Evolutionary conservation across 2,113 vertebrate species (phyloP).

Genomic region (Malurus cyaneus): DNA sequence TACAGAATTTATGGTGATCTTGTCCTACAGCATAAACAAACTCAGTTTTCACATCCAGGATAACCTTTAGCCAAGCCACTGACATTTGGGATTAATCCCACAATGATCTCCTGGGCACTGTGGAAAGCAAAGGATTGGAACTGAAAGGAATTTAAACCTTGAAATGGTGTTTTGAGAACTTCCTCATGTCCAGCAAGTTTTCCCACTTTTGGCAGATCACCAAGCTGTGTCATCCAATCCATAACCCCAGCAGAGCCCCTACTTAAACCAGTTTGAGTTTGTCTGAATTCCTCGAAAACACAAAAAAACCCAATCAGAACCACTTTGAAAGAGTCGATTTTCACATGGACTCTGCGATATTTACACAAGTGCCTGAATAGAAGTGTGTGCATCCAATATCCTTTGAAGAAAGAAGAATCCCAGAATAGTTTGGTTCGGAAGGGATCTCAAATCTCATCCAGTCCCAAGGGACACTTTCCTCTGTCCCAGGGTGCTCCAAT

Average conservation of each 20-base stretch:
- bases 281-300: not conserved
- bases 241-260: not conserved
- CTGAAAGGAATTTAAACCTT: not conserved
- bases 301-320: not conserved
- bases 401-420: not conserved
- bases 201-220: not conserved
- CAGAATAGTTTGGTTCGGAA: too few species aligned
- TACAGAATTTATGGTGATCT: fast-evolving
- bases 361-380: not conserved
- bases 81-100: not conserved
- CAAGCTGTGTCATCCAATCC: not conserved
- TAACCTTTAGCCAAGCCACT: not conserved
- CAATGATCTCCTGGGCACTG: not conserved
- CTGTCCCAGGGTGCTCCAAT: fast-evolving
- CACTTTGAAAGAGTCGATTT: fast-evolving
- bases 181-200: not conserved
- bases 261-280: not conserved
- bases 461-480: fast-evolving
- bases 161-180: not conserved
- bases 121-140: not conserved
- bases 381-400: not conserved
- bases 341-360: fast-evolving
- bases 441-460: not conserved
- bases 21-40: not conserved
- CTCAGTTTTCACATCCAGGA: not conserved